Conservation (phyloP, 2,113 vertebrate species). For the Corapipo altera region DNA sequence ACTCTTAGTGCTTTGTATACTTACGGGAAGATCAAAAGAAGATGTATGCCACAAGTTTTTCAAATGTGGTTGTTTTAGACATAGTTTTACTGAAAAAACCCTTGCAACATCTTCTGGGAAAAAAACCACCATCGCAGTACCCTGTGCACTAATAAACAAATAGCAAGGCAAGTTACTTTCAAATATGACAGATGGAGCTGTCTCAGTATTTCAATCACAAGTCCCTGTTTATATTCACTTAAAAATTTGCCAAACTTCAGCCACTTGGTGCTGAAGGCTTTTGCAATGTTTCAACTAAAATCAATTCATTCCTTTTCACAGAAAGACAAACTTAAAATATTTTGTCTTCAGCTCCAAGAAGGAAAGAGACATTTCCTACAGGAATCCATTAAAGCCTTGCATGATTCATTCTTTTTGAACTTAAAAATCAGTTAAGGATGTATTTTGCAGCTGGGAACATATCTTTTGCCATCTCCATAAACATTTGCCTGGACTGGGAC, state of each 20-base stretch:
- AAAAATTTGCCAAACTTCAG: not conserved
- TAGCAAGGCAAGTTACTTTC: not conserved
- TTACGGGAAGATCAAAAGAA: slow-evolving; percentile 28
- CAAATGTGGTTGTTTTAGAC: not conserved
- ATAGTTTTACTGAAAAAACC: not conserved
- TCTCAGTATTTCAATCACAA: not conserved
- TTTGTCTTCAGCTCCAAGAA: not conserved
- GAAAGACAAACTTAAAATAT: not conserved
- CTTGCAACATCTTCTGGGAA: slow-evolving; percentile 4
- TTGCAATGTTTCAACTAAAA: not conserved
- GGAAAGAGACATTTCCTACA: not conserved
- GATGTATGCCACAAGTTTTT: not conserved
- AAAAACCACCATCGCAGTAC: not conserved
- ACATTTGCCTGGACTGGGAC: not conserved
- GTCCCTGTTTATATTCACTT: not conserved
- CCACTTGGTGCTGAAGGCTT: not conserved
- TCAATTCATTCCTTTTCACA: not conserved
- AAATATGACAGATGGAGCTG: not conserved
- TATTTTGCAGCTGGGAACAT: not conserved
- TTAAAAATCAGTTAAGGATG: not conserved
- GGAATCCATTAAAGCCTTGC: not conserved
- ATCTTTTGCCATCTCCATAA: not conserved
- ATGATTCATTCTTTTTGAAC: not conserved
- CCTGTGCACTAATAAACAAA: not conserved
- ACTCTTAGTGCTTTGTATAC: not conserved